These are phyloP conservation scores for Leucoraja erinaceus DNA, from an alignment of 2,113 vertebrate genomes.

Conservation along the genomic window DNA sequence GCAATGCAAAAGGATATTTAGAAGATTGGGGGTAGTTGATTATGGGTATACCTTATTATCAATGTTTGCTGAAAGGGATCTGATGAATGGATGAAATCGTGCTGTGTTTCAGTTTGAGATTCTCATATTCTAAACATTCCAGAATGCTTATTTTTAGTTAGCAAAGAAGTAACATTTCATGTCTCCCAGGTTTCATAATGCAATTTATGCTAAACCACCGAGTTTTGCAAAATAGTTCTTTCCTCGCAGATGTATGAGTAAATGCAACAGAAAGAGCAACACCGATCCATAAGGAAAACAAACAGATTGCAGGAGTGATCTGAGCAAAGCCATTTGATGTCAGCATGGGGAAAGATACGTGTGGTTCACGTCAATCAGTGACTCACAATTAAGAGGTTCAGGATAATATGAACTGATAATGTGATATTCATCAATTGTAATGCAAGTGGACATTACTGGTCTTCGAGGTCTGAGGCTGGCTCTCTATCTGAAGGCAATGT, in stretches of 20 bases:
- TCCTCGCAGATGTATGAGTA: not conserved
- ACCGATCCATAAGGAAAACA: not conserved
- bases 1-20: not conserved
- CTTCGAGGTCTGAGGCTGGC: not conserved
- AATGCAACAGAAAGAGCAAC: not conserved
- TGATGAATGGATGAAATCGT: not conserved
- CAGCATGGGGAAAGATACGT: not conserved
- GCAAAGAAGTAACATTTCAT: not conserved
- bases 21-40: not conserved
- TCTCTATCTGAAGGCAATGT: not conserved
- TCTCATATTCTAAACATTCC: not conserved
- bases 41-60: not conserved
- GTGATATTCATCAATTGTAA: not conserved
- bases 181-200: not conserved
- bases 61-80: not conserved
- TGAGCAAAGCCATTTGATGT: not conserved
- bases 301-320: not conserved
- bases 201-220: not conserved
- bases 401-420: not conserved
- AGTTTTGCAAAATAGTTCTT: not conserved
- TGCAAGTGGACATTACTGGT: not conserved
- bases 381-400: not conserved
- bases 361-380: not conserved
- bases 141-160: not conserved
- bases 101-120: not conserved